Base-by-base conservation (phyloP, 2,888 invertebrate genomes). In the Heteromurus nitidus region DNA sequence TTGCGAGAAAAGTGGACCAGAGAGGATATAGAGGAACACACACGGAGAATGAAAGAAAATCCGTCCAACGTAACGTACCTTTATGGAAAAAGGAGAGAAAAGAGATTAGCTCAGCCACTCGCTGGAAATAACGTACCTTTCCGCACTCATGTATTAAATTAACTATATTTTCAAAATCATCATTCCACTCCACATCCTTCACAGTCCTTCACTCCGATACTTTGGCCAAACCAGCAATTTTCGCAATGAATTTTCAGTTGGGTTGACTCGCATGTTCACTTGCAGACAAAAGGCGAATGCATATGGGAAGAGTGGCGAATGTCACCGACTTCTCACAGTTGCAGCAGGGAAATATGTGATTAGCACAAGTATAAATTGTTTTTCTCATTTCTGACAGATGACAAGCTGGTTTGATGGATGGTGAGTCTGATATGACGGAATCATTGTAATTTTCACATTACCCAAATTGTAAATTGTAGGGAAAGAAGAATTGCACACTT, bases 331-430 rank as follows among this genome's bases (percentile, higher is more conserved):
- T 55, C 26, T 16, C 55, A 26, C 26, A 55, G 26, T 55, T 55
- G 55, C 26, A 44, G 7, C 5, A 22, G 53, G 53, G 5, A 26
- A 26, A 55, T 55, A 55, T 55, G 26, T 55, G 55, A 55, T 55
- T 55, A 55, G 26, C 55, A 55, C 18, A 20, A 55, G 47, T n/a
- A 55, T 55, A 55, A 55, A 55, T 55, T 55, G 55, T 55, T 55
- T 55, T 55, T 26, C 55, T 55, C 55, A 2, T 26, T 55, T 55
- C 13, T 55, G 55, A 55, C 55, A 65, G 65, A 24, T 65, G 65
- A 65, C 65, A 65, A 44, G 65, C 20, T 22, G 13, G 44, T 65
- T 65, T 65, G 65, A 65, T 65, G 42, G 42, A 65, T 65, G 42
- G 42, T 44, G 26, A 42, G 44, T 22, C 22, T 65, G 65, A 65